phyloP scores from a whole-genome alignment of 2,797 vertebrate genomes.

The Balearica regulorum region DNA sequence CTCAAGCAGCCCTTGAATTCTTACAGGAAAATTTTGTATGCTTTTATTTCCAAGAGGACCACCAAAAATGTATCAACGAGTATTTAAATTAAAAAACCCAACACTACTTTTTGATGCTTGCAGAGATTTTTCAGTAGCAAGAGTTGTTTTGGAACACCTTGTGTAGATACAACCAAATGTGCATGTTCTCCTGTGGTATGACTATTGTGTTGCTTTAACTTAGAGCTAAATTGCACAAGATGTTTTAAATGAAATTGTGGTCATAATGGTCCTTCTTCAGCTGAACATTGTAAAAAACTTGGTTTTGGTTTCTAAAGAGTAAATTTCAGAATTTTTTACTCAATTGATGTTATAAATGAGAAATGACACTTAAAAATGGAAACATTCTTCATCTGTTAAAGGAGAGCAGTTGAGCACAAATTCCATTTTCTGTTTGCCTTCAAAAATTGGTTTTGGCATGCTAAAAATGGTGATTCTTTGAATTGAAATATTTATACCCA shows the following conservation, averaged over 20 bases:
- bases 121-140: neutral
- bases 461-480: neutral
- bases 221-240: neutral
- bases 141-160: neutral
- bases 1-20: neutral
- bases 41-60: neutral
- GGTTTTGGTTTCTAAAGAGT: neutral
- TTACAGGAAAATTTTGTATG: neutral
- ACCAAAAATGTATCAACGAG: neutral
- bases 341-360: neutral
- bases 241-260: neutral
- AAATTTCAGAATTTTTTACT: neutral
- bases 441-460: neutral
- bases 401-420: neutral
- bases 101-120: neutral
- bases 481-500: neutral
- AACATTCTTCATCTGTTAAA: neutral
- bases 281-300: neutral
- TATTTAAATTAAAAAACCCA: neutral
- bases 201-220: neutral
- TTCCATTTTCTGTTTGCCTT: neutral
- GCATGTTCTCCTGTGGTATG: accelerated
- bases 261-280: neutral
- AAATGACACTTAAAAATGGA: neutral
- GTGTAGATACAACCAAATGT: accelerated